Percentiles rank a stretch among this genome's conserved stretches.
These are phyloP conservation scores for Osmoderma eremita DNA, from an alignment of 2,888 invertebrate genomes.

Conservation along the genomic window DNA sequence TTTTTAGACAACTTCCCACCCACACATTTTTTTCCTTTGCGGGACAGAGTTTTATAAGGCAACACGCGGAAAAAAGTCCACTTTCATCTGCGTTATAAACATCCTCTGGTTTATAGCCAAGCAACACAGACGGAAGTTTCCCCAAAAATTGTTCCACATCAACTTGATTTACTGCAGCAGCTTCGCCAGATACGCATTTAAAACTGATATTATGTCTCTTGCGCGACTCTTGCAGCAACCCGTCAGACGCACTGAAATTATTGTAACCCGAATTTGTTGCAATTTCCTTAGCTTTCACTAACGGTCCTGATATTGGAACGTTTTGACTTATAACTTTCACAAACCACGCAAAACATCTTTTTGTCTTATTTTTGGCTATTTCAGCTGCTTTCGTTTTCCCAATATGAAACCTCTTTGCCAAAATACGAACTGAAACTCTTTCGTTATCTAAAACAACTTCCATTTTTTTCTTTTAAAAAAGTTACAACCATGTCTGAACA, in stretches of 20 bases:
- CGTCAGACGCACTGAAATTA: slow-evolving; percentile 48
- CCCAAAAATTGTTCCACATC: slow-evolving; percentile 45
- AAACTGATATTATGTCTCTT: slow-evolving; percentile 48
- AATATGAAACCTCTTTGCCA: slow-evolving; percentile 23
- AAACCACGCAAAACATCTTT: slow-evolving; percentile 45
- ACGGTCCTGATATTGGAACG: slow-evolving; percentile 46
- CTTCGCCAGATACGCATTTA: slow-evolving; percentile 48
- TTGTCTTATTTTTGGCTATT: slow-evolving; percentile 38
- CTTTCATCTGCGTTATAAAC: slow-evolving; percentile 51
- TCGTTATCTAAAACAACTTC: slow-evolving; percentile 21
- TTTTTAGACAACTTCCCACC: slow-evolving; percentile 53
- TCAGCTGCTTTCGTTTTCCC: slow-evolving; percentile 28
- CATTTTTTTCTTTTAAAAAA: no score
- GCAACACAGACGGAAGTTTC: slow-evolving; percentile 45
- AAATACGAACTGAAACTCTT: slow-evolving; percentile 16
- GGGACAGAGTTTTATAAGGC: slow-evolving; percentile 50
- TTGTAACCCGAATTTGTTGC: slow-evolving; percentile 40
- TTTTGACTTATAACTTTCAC: slow-evolving; percentile 36
- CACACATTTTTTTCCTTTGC: slow-evolving; percentile 50
- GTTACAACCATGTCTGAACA: no score
- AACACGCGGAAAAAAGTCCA: slow-evolving; percentile 52
- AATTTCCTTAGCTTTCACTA: slow-evolving; percentile 48
- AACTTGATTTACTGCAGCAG: slow-evolving; percentile 47
- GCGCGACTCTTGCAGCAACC: slow-evolving; percentile 48
- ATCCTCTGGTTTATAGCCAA: slow-evolving; percentile 45